Evolutionary conservation across 2,113 vertebrate genomes (phyloP), one percentile per base, ranked within the genome.

Genomic region (Theristicus caerulescens): DNA sequence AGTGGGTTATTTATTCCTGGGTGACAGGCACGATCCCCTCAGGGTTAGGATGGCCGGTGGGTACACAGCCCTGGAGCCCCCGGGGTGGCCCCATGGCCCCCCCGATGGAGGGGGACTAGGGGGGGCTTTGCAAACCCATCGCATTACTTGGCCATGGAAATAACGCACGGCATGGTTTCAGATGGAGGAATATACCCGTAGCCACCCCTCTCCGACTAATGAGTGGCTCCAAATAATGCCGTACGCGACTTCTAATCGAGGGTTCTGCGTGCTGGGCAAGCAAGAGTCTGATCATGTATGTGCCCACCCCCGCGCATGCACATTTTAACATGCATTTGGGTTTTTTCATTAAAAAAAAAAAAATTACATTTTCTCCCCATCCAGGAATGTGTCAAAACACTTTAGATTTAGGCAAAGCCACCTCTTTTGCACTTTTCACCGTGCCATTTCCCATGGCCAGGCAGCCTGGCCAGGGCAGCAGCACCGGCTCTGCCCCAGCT

Each of bases 1-100:
- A 4, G 4, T 12, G n/a, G n/a, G 36, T 36, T 1, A 0, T 5
- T 54, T 13, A 54, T 51, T 42, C 38, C 25, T 1, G 1, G 58
- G 16, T 20, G 46, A 26, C 24, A 26, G 49, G 42, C 7, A 1
- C 8, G 4, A 3, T 18, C 12, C 59, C 55, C 25, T 55, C 79
- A 6, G 76, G 88, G 29, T 18, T 7, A 27, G 77, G 78, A 34
- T 85, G 82, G n/a, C 2, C 1, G 4, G 31, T 19, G 58, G 49
- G 36, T 20, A 13, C 90, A 16, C 10, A 13, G 71, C 16, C 15
- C 10, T 21, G 76, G 49, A 71, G 47, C 10, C 22, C 49, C 78
- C 1, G 1, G 40, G 27, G 34, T 4, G 7, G 40, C 57, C 44
- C 29, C 67, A 2, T 1, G 2, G 17, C 17, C 3, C 20, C 9